Evolutionary conservation across 2,888 invertebrate species (phyloP).

Genomic region (Tetragonula carbonaria): DNA sequence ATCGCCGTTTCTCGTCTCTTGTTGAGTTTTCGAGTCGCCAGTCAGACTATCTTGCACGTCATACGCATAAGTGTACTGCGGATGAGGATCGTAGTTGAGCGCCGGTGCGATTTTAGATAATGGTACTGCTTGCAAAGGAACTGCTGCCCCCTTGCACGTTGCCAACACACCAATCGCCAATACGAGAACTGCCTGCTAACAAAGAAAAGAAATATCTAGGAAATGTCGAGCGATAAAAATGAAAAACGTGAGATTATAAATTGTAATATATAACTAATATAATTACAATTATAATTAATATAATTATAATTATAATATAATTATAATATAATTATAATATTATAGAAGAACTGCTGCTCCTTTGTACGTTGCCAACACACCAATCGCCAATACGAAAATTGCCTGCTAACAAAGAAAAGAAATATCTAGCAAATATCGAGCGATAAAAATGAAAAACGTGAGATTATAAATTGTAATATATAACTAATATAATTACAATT

Average conservation of each 20-base stretch:
- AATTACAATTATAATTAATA: too few relatives aligned
- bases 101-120: slow-evolving; percentile 64
- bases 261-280: neutral
- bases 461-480: neutral
- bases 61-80: slow-evolving; percentile 79
- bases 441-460: neutral
- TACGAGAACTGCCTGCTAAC: slow-evolving; percentile 61
- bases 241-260: neutral
- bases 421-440: neutral
- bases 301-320: too few relatives aligned
- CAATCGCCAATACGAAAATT: slow-evolving; percentile 42
- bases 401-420: slow-evolving; percentile 56
- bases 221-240: neutral
- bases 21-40: slow-evolving; percentile 79
- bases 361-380: slow-evolving; percentile 37
- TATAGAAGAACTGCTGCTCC: slow-evolving; percentile 28
- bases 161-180: slow-evolving; percentile 43
- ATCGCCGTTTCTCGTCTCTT: slow-evolving; percentile 79
- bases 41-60: slow-evolving; percentile 78
- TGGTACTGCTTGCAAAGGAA: slow-evolving; percentile 46
- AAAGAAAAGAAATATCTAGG: neutral
- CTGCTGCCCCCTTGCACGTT: slow-evolving; percentile 30
- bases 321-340: too few relatives aligned
- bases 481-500: too few relatives aligned
- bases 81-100: slow-evolving; percentile 77